Evolutionary conservation across 2,888 invertebrate species (phyloP), one percentile per base, ranked within the genome.

Genomic region (Reticulitermes lucifugus): DNA sequence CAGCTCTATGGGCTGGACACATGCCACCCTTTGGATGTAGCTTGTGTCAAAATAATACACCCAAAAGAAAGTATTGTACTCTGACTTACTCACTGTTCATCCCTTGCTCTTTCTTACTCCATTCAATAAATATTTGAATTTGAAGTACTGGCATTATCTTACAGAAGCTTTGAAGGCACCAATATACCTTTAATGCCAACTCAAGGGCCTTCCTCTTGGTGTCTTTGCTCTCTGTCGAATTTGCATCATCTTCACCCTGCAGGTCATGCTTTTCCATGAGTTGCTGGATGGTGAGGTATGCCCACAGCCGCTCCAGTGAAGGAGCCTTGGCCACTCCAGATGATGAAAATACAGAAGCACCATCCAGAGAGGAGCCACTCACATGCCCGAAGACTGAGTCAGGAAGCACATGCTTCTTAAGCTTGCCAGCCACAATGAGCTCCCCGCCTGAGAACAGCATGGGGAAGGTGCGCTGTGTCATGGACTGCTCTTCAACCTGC

Each of bases 231-330:
- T 73, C 55, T 41, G 77, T 77, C 12, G 77, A 51, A n/a, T 77
- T 77, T n/a, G 10, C 59, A 2, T 83, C 82, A 46, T 71, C 65
- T 80, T 87, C 41, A 21, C 70, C 55, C 35, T 46, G 43, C 29
- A 55, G 51, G 87, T 92, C 92, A 73, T 91, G 90, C 88, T 86
- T 51, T 35, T 94, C 93, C 79, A 95, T 89, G 85, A 95, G 90
- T 88, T 95, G 94, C 87, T 93, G 93, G 84, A 95, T 93, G 70
- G 93, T 94, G 87, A 94, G 91, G 89, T 94, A 95, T 2, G 95
- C 94, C 94, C 95, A 95, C 83, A 95, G 89, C 59, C 93, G 90
- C 89, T 94, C 93, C 84, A 93, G 89, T 12, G 91, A 92, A 85
- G 91, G 87, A 88, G 89, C 91, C 10, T 88, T 87, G 41, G 88